Evolutionary conservation across 2,113 vertebrate species (phyloP).

Genomic region (Fregata magnificens): DNA sequence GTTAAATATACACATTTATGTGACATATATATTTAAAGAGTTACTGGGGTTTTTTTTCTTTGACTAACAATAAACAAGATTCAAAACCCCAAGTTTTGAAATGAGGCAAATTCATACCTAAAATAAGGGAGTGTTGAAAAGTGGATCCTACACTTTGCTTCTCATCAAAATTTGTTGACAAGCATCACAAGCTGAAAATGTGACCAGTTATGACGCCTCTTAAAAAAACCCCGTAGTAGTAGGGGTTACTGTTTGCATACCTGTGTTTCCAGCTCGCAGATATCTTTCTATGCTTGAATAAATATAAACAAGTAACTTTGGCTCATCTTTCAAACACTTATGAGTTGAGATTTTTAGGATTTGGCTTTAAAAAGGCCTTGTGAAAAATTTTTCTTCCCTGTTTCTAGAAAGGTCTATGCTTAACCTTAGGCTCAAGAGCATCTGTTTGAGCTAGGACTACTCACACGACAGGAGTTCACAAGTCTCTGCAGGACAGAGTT

Average conservation of each 20-base stretch:
- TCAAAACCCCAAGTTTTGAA: neutral
- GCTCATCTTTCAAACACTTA: neutral
- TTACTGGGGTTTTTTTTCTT: neutral
- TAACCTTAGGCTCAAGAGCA: neutral
- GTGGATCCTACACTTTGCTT: neutral
- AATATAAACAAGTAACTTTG: neutral
- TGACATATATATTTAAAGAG: neutral
- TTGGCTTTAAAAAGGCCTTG: neutral
- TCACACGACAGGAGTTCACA: accelerated
- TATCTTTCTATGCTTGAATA: neutral
- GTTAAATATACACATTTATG: neutral
- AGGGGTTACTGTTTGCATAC: accelerated
- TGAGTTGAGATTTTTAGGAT: neutral
- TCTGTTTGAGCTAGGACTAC: neutral
- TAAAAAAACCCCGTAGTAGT: neutral
- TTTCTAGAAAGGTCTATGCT: neutral
- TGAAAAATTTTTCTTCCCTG: neutral
- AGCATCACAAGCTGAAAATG: neutral
- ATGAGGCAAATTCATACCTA: neutral
- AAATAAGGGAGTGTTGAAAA: neutral
- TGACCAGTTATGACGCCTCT: neutral
- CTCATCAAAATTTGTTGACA: neutral
- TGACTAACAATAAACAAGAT: neutral
- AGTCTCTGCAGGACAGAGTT: neutral
- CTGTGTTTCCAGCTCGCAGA: neutral